Conservation (phyloP, 2,888 invertebrate species). For the Oxytorus armatus region DNA sequence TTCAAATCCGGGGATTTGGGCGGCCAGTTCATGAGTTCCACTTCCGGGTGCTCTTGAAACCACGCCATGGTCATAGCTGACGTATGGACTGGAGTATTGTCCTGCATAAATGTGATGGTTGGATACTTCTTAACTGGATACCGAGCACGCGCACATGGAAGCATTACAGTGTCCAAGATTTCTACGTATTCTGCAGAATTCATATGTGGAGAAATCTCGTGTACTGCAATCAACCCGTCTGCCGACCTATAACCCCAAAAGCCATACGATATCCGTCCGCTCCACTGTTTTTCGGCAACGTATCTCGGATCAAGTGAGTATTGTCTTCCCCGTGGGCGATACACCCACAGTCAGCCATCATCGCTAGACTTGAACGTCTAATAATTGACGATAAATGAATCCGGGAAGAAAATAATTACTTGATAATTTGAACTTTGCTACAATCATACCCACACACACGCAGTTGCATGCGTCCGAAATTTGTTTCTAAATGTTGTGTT, state of each 20-base stretch:
- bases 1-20: slow-evolving; percentile 69
- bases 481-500: no score
- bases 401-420: no score
- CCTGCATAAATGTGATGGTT: neutral
- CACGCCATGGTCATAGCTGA: neutral
- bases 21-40: slow-evolving; percentile 58
- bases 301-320: neutral
- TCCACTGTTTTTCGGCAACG: slow-evolving; percentile 19
- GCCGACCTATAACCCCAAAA: slow-evolving; percentile 64
- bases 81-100: neutral
- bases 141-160: slow-evolving; percentile 41
- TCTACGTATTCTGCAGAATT: slow-evolving; percentile 56
- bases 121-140: neutral
- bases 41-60: neutral
- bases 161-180: slow-evolving; percentile 57
- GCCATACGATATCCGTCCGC: slow-evolving; percentile 13
- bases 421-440: no score
- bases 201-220: slow-evolving; percentile 39
- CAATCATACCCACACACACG: no score
- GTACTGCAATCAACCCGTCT: slow-evolving; percentile 42
- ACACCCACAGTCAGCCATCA: no score
- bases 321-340: neutral
- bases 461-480: no score
- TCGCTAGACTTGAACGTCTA: no score
- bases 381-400: no score